A percentile compares a stretch with the other conserved stretches of the same genome.
Evolutionary conservation across 2,888 invertebrate genomes (phyloP).

Genomic region (Hyposoter didymator): DNA sequence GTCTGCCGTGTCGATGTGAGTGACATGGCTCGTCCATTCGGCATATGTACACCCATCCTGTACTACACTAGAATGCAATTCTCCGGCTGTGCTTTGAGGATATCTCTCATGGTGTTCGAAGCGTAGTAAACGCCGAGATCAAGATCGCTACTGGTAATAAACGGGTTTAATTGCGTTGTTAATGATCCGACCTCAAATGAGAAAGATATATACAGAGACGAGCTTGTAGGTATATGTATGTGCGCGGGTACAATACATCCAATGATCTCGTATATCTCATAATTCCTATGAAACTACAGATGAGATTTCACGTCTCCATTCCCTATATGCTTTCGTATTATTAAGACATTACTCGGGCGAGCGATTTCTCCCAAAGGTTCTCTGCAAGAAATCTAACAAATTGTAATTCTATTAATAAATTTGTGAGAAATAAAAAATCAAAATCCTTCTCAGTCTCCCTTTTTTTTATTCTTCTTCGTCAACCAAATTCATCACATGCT

Average conservation of each 20-base stretch:
- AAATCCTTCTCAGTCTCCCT: neutral
- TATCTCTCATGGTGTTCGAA: constrained; percentile 41
- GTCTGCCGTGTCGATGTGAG: constrained; percentile 24
- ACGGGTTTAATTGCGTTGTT: constrained; percentile 79
- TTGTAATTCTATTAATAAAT: too few relatives aligned
- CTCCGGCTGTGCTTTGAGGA: constrained; percentile 42
- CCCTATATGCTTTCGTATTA: neutral
- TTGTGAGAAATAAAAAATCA: constrained; percentile 41
- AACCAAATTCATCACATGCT: neutral
- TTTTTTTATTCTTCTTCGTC: neutral
- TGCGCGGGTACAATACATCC: neutral
- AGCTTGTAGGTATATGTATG: neutral
- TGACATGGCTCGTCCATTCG: constrained; percentile 51
- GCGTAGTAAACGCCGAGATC: constrained; percentile 47
- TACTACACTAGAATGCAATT: constrained; percentile 52
- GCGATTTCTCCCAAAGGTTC: constrained; percentile 19
- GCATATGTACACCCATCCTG: constrained; percentile 17
- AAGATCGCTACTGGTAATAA: constrained; percentile 74
- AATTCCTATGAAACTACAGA: neutral
- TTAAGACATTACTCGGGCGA: constrained; percentile 3
- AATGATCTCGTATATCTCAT: constrained; percentile 57
- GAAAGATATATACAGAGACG: neutral
- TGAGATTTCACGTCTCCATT: neutral
- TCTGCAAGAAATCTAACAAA: too few relatives aligned
- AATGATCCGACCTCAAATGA: constrained; percentile 70